Percentiles rank a stretch among this genome's conserved stretches.
phyloP scores from a whole-genome alignment of 2,888 invertebrate genomes.

The Oscheius sp. region DNA sequence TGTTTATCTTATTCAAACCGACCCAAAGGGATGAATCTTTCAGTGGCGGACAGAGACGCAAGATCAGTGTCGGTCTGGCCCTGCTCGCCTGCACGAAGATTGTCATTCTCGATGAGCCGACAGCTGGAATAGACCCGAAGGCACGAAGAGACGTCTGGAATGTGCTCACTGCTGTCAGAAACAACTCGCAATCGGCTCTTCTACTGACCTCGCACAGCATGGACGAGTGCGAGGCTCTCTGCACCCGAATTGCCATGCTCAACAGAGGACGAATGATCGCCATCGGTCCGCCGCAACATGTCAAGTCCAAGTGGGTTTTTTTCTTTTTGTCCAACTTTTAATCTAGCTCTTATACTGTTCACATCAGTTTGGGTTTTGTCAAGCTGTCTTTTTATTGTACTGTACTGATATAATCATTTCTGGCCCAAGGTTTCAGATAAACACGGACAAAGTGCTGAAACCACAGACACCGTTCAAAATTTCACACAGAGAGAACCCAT shows the following conservation, averaged over 20 bases:
- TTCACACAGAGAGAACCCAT: too few relatives aligned
- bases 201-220: constrained; percentile 66
- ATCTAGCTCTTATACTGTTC: too few relatives aligned
- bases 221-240: constrained; percentile 71
- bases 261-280: constrained; percentile 67
- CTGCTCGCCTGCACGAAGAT: constrained; percentile 81
- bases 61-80: constrained; percentile 84
- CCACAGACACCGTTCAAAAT: too few relatives aligned
- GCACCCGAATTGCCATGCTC: constrained; percentile 70
- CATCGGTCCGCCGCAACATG: constrained; percentile 67
- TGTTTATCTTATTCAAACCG: not conserved
- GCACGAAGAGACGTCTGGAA: constrained; percentile 79
- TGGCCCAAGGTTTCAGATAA: too few relatives aligned
- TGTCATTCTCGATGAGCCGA: constrained; percentile 78
- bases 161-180: constrained; percentile 49
- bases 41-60: constrained; percentile 84
- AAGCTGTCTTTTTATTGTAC: too few relatives aligned
- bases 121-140: constrained; percentile 78
- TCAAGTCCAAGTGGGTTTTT: constrained; percentile 62
- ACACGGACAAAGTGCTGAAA: too few relatives aligned
- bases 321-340: not conserved
- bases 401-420: too few relatives aligned
- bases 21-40: constrained; percentile 1
- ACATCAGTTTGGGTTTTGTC: too few relatives aligned
- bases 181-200: constrained; percentile 56